Evolutionary conservation across 2,888 invertebrate genomes (phyloP), one percentile per base, ranked within the genome.

Genomic region (Blastobasis lacticolella): DNA sequence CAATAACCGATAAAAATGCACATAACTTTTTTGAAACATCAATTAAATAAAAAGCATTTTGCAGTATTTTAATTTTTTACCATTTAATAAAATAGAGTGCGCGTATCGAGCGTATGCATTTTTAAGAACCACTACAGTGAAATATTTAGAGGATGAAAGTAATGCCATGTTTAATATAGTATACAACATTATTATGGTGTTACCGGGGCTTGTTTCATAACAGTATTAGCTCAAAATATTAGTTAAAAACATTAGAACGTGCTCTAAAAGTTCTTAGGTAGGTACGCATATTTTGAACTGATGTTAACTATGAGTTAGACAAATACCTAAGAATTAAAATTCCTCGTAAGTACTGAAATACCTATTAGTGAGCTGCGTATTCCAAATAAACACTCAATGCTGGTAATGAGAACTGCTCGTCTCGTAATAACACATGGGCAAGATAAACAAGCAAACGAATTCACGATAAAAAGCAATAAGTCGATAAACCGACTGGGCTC

Each of bases 401-500:
- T 57, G 60, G 67, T 68, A 67, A 71, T 72, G 73, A 73, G 61
- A 65, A 65, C 64, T 56, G 49, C 48, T 52, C 23, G 23, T 23
- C n/a, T n/a, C 40, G 72, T 71, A 75, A 75, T 75, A 76, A 75
- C 67, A 68, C 61, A 65, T 66, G 60, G 61, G 66, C 63, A 70
- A 68, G 61, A 73, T 76, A 81, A 79, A 81, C 73, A 80, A 78
- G 66, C 71, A 66, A 70, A 69, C 65, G 68, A 67, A 69, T 73
- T 71, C 64, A 59, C 71, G 67, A 74, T 81, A 79, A 78, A 81
- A 81, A 80, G 72, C 76, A 74, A 78, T 79, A 75, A 73, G 72
- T 71, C 67, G 67, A 75, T 78, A 68, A 75, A 73, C 66, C 62
- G 65, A 60, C 56, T 59, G 62, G 62, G 66, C 66, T 69, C 62